Evolutionary conservation across 2,113 vertebrate genomes (phyloP).

Genomic region (Gambusia affinis): DNA sequence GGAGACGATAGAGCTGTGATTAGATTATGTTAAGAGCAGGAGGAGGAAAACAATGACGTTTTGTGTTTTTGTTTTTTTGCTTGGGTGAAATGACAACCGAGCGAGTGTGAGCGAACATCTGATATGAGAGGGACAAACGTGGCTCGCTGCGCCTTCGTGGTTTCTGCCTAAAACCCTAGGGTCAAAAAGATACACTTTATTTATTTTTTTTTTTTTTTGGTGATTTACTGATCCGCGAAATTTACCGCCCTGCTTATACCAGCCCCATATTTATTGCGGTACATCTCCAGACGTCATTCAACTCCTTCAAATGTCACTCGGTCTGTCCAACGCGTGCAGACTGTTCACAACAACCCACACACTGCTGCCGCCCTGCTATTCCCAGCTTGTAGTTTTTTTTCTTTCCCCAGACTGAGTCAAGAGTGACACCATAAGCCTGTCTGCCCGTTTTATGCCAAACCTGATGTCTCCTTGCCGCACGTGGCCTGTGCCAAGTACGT

Average conservation of each 20-base stretch:
- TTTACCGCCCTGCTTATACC: not conserved
- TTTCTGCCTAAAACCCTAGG: conserved; percentile 20
- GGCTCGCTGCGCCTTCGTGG: conserved; percentile 31
- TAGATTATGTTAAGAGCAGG: conserved; percentile 64
- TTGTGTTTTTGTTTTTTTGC: conserved; percentile 4
- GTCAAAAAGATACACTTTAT: conserved; percentile 22
- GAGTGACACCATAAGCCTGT: conserved; percentile 64
- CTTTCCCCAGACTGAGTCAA: conserved; percentile 55
- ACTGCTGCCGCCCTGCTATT: conserved; percentile 72
- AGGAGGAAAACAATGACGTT: conserved; percentile 58
- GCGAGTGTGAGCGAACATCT: conserved; percentile 54
- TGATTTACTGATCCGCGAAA: not conserved
- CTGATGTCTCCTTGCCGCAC: conserved; percentile 64
- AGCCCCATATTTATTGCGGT: not conserved
- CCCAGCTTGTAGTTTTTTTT: conserved; percentile 73
- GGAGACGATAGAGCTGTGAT: conserved; percentile 64
- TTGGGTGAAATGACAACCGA: conserved; percentile 59
- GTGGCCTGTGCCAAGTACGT: conserved; percentile 20
- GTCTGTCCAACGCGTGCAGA: conserved; percentile 41
- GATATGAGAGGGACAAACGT: conserved; percentile 66
- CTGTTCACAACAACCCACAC: conserved; percentile 71
- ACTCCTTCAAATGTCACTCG: conserved; percentile 19
- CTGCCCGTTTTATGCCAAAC: conserved; percentile 66
- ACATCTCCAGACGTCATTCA: not conserved
- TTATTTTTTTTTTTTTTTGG: no score